Evolutionary conservation across 64 coral and sea anemone species (phyloP).

Genomic region (Anthopleura sola): DNA sequence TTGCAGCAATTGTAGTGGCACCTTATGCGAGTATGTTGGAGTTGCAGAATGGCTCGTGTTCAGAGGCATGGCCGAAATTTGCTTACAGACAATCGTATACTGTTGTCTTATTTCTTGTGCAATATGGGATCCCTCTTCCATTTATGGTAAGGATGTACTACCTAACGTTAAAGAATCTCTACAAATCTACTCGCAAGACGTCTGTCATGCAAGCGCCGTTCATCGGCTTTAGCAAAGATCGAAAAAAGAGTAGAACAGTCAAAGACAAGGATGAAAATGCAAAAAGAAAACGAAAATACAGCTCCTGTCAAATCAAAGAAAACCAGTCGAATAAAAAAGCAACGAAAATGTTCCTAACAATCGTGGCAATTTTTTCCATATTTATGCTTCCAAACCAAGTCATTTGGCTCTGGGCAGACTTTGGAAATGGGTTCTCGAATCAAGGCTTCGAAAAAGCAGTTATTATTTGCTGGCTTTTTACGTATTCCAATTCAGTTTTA

Average conservation of each 20-base stretch:
- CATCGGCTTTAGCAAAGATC: not conserved
- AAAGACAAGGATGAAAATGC: not conserved
- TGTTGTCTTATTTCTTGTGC: conserved; percentile 28
- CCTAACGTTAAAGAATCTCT: conserved; percentile 18
- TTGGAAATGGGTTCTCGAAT: conserved; percentile 15
- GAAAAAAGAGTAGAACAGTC: not conserved
- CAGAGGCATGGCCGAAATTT: conserved; percentile 14
- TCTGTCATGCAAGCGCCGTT: not conserved
- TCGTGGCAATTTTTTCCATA: conserved; percentile 62
- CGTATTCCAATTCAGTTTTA: conserved; percentile 77
- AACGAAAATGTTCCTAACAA: conserved; percentile 76
- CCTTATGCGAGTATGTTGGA: conserved; percentile 26
- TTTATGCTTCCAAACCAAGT: conserved; percentile 89
- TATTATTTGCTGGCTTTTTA: conserved; percentile 77
- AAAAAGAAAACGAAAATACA: not conserved
- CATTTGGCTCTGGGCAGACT: conserved; percentile 78
- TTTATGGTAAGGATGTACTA: conserved; percentile 52
- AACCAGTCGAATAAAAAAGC: conserved; percentile 60
- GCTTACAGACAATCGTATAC: conserved; percentile 38
- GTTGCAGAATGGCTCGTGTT: conserved; percentile 2
- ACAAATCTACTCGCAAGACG: not conserved
- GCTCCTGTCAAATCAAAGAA: not conserved
- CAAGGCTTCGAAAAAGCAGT: conserved; percentile 42
- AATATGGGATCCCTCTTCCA: conserved; percentile 47
- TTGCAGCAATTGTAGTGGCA: conserved; percentile 13